A percentile compares a stretch with the other conserved stretches of the same genome.
phyloP scores from a whole-genome alignment of 2,888 invertebrate species.

The Ichneumoninae sp. region DNA sequence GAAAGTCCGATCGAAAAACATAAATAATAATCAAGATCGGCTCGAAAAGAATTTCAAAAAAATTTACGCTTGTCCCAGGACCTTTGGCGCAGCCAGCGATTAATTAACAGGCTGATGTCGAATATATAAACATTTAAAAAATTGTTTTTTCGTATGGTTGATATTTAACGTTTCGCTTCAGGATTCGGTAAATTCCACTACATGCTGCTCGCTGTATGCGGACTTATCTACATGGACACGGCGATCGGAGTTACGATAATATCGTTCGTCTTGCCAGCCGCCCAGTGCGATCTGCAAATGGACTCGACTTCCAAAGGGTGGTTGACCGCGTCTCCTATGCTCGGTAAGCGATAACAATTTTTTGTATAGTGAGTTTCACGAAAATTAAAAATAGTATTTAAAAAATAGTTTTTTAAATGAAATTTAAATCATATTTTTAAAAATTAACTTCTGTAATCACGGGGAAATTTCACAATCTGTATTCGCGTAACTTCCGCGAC shows the following conservation, averaged over 20 bases:
- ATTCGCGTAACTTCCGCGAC: slow-evolving; percentile 40
- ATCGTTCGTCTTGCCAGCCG: slow-evolving; percentile 86
- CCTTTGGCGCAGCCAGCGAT: neutral
- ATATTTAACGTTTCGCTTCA: slow-evolving; percentile 66
- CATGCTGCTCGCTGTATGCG: slow-evolving; percentile 85
- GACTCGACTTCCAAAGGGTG: slow-evolving; percentile 84
- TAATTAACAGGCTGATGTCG: neutral
- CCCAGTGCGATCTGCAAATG: slow-evolving; percentile 84
- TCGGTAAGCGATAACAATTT: slow-evolving; percentile 77
- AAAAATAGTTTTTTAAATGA: neutral
- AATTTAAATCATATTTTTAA: neutral
- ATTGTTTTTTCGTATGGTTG: neutral
- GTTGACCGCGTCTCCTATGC: slow-evolving; percentile 84
- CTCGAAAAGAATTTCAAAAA: neutral
- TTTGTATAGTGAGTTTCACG: neutral
- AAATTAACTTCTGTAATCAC: neutral
- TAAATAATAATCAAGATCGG: neutral
- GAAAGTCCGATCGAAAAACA: neutral
- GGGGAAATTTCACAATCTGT: neutral
- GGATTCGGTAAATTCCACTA: slow-evolving; percentile 86
- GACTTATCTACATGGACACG: slow-evolving; percentile 86
- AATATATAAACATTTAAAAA: neutral
- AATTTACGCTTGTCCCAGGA: neutral
- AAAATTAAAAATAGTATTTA: neutral
- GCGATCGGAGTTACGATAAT: slow-evolving; percentile 85